phyloP scores from a whole-genome alignment of 1,140 invertebrate species.

The Heliconius himera region DNA sequence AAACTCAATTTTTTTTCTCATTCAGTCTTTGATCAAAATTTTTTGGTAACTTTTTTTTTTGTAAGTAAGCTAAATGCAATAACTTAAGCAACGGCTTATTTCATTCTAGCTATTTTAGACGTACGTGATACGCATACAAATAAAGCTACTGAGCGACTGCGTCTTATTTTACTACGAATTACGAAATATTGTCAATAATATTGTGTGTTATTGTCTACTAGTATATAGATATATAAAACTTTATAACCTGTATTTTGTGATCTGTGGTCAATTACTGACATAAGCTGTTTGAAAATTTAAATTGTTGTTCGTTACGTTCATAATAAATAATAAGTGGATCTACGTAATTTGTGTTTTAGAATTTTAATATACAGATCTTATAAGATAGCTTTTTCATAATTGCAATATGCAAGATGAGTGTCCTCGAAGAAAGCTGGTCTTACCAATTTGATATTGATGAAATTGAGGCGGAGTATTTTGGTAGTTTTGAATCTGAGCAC shows the following conservation, averaged over 20 bases:
- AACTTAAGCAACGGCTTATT: too few relatives aligned
- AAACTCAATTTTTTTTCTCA: too few relatives aligned
- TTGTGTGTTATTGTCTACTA: too few relatives aligned
- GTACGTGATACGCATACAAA: too few relatives aligned
- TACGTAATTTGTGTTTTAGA: background rate
- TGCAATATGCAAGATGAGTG: constrained; percentile 49
- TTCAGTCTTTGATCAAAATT: too few relatives aligned
- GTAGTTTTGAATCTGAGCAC: constrained; percentile 49
- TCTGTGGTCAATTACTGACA: background rate
- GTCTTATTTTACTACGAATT: too few relatives aligned
- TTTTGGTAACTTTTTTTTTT: too few relatives aligned
- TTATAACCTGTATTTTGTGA: background rate
- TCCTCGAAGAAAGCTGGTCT: constrained; percentile 57
- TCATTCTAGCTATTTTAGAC: too few relatives aligned
- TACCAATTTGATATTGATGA: constrained; percentile 45
- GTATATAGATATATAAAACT: background rate
- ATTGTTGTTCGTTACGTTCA: background rate
- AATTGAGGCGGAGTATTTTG: constrained; percentile 44
- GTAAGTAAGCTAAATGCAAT: too few relatives aligned
- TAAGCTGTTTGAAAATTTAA: background rate
- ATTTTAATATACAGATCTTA: background rate
- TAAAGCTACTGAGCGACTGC: too few relatives aligned
- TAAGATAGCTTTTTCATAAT: background rate
- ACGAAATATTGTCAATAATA: too few relatives aligned
- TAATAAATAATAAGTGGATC: background rate